Conservation (phyloP, 1,140 invertebrate genomes). For the Caenorhabditis latens region DNA sequence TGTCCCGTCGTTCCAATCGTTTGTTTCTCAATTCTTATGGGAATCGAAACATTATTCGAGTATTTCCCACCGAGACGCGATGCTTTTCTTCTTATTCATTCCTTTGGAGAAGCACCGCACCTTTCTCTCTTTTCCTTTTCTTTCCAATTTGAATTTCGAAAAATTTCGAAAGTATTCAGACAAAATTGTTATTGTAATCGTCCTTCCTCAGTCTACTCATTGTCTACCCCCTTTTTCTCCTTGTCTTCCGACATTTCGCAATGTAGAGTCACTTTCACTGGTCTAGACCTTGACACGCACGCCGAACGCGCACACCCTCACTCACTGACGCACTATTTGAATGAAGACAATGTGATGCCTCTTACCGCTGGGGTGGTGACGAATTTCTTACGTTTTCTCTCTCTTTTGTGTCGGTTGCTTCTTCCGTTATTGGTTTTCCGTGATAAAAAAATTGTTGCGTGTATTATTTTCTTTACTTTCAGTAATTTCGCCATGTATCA, state of each 20-base stretch:
- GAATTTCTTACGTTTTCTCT: neutral
- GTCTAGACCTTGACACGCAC: neutral
- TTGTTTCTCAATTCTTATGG: neutral
- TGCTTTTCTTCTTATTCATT: neutral
- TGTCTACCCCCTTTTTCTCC: neutral
- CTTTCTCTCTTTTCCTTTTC: neutral
- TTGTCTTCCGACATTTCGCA: neutral
- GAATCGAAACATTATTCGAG: neutral
- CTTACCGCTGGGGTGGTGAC: neutral
- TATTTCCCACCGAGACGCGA: neutral
- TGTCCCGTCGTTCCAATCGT: too few species aligned
- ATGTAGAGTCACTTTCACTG: neutral
- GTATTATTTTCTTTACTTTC: neutral
- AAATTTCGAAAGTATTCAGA: neutral
- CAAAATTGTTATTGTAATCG: too few species aligned
- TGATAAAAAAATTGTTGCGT: too few species aligned
- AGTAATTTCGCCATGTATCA: slow-evolving; percentile 51
- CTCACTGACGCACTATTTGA: neutral
- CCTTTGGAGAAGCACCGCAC: neutral
- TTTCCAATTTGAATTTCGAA: neutral
- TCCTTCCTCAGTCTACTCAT: neutral
- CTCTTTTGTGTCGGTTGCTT: neutral
- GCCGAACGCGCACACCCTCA: neutral
- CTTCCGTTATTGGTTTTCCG: neutral
- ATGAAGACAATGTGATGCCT: neutral